Percentiles rank a stretch among this genome's conserved stretches.
These are phyloP conservation scores for Calliopsis andreniformis DNA, from an alignment of 1,140 invertebrate species.

Conservation along the genomic window DNA sequence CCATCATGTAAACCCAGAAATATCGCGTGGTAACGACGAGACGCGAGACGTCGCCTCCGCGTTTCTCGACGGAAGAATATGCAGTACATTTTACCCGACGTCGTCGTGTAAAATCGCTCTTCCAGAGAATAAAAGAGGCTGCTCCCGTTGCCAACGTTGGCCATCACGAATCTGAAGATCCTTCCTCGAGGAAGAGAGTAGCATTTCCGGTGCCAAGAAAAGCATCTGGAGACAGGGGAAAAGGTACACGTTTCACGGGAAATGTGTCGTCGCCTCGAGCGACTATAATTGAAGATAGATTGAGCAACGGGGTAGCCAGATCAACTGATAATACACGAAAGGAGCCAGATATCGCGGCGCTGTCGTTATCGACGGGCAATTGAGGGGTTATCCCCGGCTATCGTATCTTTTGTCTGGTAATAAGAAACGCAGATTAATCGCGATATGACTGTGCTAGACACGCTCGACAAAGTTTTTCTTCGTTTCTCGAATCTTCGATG, in stretches of 20 bases:
- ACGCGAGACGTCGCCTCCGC: not conserved
- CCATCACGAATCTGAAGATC: not conserved
- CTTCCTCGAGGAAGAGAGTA: not conserved
- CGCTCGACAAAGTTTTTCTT: too few relatives aligned
- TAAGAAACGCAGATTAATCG: not conserved
- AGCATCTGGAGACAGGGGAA: not conserved
- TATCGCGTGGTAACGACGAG: constrained; percentile 46
- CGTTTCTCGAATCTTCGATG: too few relatives aligned
- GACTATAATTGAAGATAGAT: not conserved
- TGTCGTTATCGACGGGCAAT: constrained; percentile 23
- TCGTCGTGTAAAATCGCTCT: not conserved
- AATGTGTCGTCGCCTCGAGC: not conserved
- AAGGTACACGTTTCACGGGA: not conserved
- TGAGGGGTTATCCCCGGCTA: not conserved
- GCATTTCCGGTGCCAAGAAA: constrained; percentile 3
- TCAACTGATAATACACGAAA: not conserved
- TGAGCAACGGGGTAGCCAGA: not conserved
- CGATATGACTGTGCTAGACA: not conserved
- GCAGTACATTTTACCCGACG: not conserved
- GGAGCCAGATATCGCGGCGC: not conserved
- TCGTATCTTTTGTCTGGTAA: not conserved
- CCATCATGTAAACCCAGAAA: constrained; percentile 31
- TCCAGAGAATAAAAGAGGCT: not conserved
- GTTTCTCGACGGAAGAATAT: not conserved
- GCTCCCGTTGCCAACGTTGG: constrained; percentile 4